Percentiles rank a stretch among this genome's conserved stretches.
phyloP scores from a whole-genome alignment of 2,888 invertebrate genomes.

The Drosophila nr. perissopoda region DNA sequence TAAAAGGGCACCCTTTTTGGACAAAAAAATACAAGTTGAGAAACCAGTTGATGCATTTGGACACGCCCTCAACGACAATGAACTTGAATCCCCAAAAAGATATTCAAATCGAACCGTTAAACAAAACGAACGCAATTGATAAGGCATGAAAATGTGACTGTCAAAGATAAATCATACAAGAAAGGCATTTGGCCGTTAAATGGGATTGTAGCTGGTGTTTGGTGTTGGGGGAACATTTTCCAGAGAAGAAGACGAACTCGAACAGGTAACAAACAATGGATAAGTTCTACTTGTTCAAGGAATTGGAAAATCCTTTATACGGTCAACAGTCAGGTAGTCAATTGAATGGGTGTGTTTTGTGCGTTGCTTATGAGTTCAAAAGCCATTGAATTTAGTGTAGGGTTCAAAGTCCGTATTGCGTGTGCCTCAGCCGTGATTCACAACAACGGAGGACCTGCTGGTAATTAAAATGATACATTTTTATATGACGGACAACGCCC shows the following conservation, averaged over 20 bases:
- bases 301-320: slow-evolving; percentile 62
- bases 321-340: slow-evolving; percentile 65
- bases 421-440: slow-evolving; percentile 51
- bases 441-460: slow-evolving; percentile 56
- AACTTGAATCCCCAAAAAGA: slow-evolving; percentile 53
- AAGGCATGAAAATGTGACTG: slow-evolving; percentile 66
- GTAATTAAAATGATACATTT: slow-evolving; percentile 71
- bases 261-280: slow-evolving; percentile 35
- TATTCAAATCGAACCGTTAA: slow-evolving; percentile 61
- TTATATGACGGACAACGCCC: slow-evolving; percentile 42
- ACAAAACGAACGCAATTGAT: slow-evolving; percentile 49
- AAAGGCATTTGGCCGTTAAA: slow-evolving; percentile 41
- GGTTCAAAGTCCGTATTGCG: slow-evolving; percentile 62
- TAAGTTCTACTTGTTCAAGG: slow-evolving; percentile 30
- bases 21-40: neutral
- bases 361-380: slow-evolving; percentile 39
- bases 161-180: slow-evolving; percentile 70
- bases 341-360: slow-evolving; percentile 37
- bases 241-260: slow-evolving; percentile 9
- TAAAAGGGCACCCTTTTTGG: neutral
- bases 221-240: slow-evolving; percentile 14
- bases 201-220: slow-evolving; percentile 13
- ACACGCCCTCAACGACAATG: slow-evolving; percentile 61
- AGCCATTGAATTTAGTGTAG: slow-evolving; percentile 44
- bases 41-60: slow-evolving; percentile 28